Percentiles rank a stretch among this genome's conserved stretches.
Evolutionary conservation across 2,113 vertebrate species (phyloP).

Genomic region (Caranx ignobilis): DNA sequence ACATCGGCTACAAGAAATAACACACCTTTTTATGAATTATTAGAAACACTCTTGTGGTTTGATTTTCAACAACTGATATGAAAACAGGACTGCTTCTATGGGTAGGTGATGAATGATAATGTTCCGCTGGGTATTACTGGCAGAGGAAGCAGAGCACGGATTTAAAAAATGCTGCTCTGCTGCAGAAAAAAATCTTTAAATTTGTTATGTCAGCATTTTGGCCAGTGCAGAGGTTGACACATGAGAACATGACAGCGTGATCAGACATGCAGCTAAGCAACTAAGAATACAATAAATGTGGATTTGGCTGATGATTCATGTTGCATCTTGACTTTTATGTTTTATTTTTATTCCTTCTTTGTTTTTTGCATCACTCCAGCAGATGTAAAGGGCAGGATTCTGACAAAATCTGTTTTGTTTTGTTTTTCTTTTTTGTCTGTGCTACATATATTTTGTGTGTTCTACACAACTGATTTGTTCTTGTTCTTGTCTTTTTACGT

Average conservation of each 20-base stretch:
- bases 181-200: slow-evolving; percentile 6
- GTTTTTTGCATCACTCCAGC: not conserved
- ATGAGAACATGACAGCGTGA: slow-evolving; percentile 19
- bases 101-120: slow-evolving; percentile 54
- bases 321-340: too few relatives aligned
- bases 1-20: not conserved
- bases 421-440: not conserved
- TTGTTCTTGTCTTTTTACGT: not conserved
- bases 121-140: slow-evolving; percentile 71
- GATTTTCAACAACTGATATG: slow-evolving; percentile 35
- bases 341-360: too few relatives aligned
- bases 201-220: slow-evolving; percentile 62
- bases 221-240: not conserved
- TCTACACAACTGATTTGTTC: not conserved
- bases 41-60: slow-evolving; percentile 32
- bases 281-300: not conserved
- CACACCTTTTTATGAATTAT: slow-evolving; percentile 2
- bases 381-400: not conserved
- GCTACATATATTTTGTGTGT: not conserved
- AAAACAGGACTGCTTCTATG: slow-evolving; percentile 7
- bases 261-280: slow-evolving; percentile 3
- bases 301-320: slow-evolving; percentile 1
- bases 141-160: slow-evolving; percentile 54
- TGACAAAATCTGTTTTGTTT: not conserved
- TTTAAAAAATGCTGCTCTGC: slow-evolving; percentile 26